Base-by-base conservation (phyloP, 2,113 vertebrate genomes). In the Choloepus hoffmanni region DNA sequence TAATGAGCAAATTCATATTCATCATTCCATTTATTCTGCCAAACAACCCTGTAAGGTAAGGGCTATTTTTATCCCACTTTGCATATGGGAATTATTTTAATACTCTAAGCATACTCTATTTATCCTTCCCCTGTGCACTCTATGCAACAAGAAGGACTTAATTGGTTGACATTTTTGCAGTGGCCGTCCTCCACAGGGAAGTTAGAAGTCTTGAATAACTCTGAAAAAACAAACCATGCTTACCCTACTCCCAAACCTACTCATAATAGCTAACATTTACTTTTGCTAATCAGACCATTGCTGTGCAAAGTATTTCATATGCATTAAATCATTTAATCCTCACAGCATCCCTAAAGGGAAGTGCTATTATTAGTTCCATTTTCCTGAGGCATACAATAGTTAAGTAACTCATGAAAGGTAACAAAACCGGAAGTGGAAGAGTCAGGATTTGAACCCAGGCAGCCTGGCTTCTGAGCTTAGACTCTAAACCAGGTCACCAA, bases 1-100 rank as follows among this genome's bases (percentile, higher is more conserved):
- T 88, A 90, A 96, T 50, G 81, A 97, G 72, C 30, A 95, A 92
- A 76, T 95, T 77, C 92, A 93, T 95, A 97, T 95, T 96, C 94
- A 95, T 94, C 90, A 70, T 67, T 62, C 63, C 94, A 76, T 93
- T 95, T 95, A 89, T 83, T 93, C 58, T 86, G 78, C 87, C 92
- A 68, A 95, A 90, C 70, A 93, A 65, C 72, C 45, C 16, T 65
- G 79, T 68, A 78, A 96, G 95, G 90, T 97, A 65, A 68, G 65
- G 68, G 60, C 89, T 93, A 90, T 93, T 94, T 94, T 95, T 87
- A 86, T 26, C 76, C 63, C 53, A 72, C 76, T 97, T 92, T 92
- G 72, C 93, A 95, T 53, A 73, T 48, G 76, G 72, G 53, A 45
- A 73, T 88, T 94, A 90, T 92, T 90, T 95, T 90, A 73, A 76